These are phyloP conservation scores for Hyalella azteca DNA, from an alignment of 2,888 invertebrate species.

Conservation along the genomic window DNA sequence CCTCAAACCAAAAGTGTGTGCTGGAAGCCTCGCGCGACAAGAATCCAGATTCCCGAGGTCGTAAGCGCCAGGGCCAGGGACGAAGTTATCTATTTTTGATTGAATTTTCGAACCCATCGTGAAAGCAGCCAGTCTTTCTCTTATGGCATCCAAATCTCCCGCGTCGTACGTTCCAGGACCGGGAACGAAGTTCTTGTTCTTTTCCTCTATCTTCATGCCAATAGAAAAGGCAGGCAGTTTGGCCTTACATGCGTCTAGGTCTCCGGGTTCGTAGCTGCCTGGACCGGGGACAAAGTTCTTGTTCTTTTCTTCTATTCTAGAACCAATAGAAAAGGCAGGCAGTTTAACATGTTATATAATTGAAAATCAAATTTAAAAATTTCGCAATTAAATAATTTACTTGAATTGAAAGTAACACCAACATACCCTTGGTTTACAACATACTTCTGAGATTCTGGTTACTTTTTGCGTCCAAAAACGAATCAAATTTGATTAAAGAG, in stretches of 20 bases:
- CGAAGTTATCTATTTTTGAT: conserved; percentile 42
- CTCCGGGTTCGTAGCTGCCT: conserved; percentile 47
- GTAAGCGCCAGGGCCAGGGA: conserved; percentile 56
- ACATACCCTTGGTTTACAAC: too few relatives aligned
- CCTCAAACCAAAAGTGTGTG: conserved; percentile 60
- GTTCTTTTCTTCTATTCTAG: conserved; percentile 39
- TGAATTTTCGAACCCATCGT: conserved; percentile 46
- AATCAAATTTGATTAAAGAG: too few relatives aligned
- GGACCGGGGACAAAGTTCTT: conserved; percentile 52
- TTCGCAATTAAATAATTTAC: too few relatives aligned
- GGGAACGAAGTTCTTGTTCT: conserved; percentile 47
- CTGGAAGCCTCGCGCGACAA: conserved; percentile 44
- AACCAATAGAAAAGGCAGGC: conserved; percentile 48
- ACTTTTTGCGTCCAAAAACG: too few relatives aligned
- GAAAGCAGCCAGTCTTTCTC: conserved; percentile 40
- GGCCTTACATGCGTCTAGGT: conserved; percentile 42
- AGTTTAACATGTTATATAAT: too few relatives aligned
- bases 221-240: conserved; percentile 46
- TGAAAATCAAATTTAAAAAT: too few relatives aligned
- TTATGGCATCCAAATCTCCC: conserved; percentile 39
- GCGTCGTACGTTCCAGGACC: conserved; percentile 55
- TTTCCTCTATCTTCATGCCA: conserved; percentile 42
- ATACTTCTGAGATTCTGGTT: too few relatives aligned
- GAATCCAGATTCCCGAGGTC: conserved; percentile 50
- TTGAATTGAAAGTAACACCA: too few relatives aligned